phyloP scores from a whole-genome alignment of 2,888 invertebrate genomes.

The Rhamnusium bicolor region DNA sequence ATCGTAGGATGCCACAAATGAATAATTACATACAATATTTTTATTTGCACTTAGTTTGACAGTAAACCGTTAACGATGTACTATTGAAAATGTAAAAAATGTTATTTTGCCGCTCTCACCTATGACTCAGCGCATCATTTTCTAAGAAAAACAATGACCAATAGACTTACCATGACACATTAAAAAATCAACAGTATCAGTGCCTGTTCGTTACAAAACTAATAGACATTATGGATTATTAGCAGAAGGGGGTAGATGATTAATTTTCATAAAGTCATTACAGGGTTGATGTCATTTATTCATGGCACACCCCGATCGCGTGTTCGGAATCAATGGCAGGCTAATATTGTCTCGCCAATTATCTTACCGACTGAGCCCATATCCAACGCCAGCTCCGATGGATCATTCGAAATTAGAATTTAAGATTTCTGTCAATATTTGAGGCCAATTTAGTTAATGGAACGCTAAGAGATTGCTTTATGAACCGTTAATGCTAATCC shows the following conservation, averaged over 20 bases:
- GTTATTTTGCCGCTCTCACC: too few relatives aligned
- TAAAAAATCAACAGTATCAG: slow-evolving; percentile 30
- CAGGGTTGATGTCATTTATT: slow-evolving; percentile 62
- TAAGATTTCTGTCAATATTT: slow-evolving; percentile 66
- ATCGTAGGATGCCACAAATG: too few relatives aligned
- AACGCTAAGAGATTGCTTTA: slow-evolving; percentile 57
- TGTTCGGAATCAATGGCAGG: slow-evolving; percentile 64
- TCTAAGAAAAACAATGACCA: slow-evolving; percentile 20
- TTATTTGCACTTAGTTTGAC: too few relatives aligned
- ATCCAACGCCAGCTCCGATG: slow-evolving; percentile 33
- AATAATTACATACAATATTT: too few relatives aligned
- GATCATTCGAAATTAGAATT: slow-evolving; percentile 60
- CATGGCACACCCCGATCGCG: slow-evolving; percentile 62
- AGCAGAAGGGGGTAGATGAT: slow-evolving; percentile 57
- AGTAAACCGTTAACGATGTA: too few relatives aligned
- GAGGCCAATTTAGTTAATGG: slow-evolving; percentile 64
- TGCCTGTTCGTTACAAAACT: slow-evolving; percentile 20
- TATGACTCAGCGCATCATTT: slow-evolving; percentile 1
- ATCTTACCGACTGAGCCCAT: slow-evolving; percentile 46
- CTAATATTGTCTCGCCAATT: slow-evolving; percentile 64
- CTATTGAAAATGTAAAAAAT: too few relatives aligned
- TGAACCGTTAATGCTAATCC: slow-evolving; percentile 33
- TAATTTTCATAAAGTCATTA: slow-evolving; percentile 65
- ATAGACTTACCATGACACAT: not conserved
- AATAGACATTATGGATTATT: slow-evolving; percentile 59